A percentile compares a stretch with the other conserved stretches of the same genome.
Conservation (phyloP, 2,888 invertebrate genomes). For the Orchestes rusci region DNA sequence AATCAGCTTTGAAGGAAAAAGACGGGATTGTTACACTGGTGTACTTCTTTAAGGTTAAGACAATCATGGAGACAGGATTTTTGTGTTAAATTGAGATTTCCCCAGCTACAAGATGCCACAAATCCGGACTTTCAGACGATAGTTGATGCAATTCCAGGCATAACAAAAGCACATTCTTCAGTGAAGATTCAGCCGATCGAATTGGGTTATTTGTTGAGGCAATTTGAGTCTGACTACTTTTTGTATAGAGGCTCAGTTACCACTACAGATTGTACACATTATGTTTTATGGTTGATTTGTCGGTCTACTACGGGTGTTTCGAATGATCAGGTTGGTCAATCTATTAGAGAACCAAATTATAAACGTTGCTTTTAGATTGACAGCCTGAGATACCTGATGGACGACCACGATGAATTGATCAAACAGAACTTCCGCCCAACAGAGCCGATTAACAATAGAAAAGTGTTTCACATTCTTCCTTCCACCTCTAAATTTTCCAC, state of each 20-base stretch:
- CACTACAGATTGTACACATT: slow-evolving; percentile 44
- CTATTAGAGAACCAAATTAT: not conserved
- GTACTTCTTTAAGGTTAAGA: slow-evolving; percentile 47
- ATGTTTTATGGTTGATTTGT: slow-evolving; percentile 56
- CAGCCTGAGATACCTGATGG: slow-evolving; percentile 49
- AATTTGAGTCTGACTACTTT: slow-evolving; percentile 57
- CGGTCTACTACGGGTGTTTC: slow-evolving; percentile 52
- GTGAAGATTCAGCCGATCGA: slow-evolving; percentile 44
- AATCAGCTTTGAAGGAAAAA: slow-evolving; percentile 51
- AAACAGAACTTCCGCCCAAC: slow-evolving; percentile 49
- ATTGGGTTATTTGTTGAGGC: slow-evolving; percentile 46
- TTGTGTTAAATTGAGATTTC: not conserved
- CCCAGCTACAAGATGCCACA: slow-evolving; percentile 47
- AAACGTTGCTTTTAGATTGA: slow-evolving; percentile 43
- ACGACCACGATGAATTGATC: slow-evolving; percentile 44
- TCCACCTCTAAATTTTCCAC: slow-evolving; percentile 49
- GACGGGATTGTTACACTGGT: slow-evolving; percentile 53
- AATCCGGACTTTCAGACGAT: slow-evolving; percentile 44
- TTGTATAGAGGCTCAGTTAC: slow-evolving; percentile 55
- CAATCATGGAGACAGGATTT: not conserved
- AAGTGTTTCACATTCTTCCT: slow-evolving; percentile 50
- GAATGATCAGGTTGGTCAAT: slow-evolving; percentile 48
- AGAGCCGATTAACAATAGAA: slow-evolving; percentile 43
- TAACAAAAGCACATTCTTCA: slow-evolving; percentile 48
- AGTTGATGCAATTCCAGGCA: slow-evolving; percentile 46